A percentile compares a stretch with the other conserved stretches of the same genome.
phyloP scores from a whole-genome alignment of 2,797 vertebrate species.

The Furcifer pardalis region DNA sequence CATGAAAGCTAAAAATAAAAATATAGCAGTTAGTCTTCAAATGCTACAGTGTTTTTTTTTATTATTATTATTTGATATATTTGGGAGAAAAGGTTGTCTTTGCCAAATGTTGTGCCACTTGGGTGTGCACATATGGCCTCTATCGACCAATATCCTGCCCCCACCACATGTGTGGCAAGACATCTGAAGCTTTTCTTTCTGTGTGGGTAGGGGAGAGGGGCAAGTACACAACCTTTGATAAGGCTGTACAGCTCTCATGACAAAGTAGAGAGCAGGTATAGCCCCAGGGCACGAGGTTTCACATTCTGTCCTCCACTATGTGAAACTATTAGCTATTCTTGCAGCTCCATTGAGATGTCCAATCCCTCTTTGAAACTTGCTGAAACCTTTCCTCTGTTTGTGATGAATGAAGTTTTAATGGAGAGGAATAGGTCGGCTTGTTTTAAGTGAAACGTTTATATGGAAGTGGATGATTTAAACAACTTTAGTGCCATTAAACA shows the following conservation, averaged over 20 bases:
- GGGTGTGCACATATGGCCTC: constrained; percentile 27
- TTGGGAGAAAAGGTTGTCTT: neutral
- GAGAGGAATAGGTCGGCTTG: constrained; percentile 49
- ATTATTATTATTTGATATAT: too few relatives aligned
- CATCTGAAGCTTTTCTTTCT: constrained; percentile 15
- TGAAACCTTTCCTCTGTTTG: constrained; percentile 27
- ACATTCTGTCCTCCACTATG: constrained; percentile 17
- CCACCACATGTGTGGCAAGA: constrained; percentile 9
- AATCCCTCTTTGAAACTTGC: constrained; percentile 47
- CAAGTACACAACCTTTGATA: neutral
- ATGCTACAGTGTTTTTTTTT: too few relatives aligned
- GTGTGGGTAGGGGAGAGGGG: neutral
- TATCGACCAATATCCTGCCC: constrained; percentile 23
- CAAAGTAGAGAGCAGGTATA: constrained; percentile 27
- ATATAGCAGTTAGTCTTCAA: too few relatives aligned
- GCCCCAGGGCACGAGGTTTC: constrained; percentile 16
- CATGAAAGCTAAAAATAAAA: too few relatives aligned
- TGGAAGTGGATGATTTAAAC: constrained; percentile 70
- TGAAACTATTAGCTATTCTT: constrained; percentile 31
- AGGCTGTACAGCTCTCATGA: neutral
- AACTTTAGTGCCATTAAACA: constrained; percentile 60
- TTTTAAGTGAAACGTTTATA: constrained; percentile 69
- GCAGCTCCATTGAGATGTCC: constrained; percentile 34
- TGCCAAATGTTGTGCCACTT: neutral
- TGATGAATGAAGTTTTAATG: constrained; percentile 69